These are phyloP conservation scores for Pseudolaguvia tuberculata DNA, from an alignment of 2,113 vertebrate species.

Conservation along the genomic window DNA sequence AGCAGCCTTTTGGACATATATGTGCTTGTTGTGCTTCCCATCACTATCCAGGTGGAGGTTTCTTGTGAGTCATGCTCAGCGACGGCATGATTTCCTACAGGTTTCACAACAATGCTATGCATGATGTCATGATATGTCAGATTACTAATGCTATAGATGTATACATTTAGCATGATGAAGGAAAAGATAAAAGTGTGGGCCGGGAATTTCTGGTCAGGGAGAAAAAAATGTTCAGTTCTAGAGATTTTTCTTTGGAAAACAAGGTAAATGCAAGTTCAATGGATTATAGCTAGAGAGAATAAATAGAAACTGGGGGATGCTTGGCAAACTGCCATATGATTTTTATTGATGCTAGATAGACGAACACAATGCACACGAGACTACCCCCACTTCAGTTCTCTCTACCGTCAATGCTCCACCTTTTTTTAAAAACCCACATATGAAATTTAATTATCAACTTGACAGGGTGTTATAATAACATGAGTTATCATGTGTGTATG, in stretches of 20 bases:
- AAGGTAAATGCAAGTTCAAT: conserved; percentile 14
- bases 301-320: conserved; percentile 31
- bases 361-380: conserved; percentile 12
- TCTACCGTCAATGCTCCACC: neutral
- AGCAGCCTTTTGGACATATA: no score
- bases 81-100: conserved; percentile 18
- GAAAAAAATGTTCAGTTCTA: conserved; percentile 21
- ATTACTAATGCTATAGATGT: neutral
- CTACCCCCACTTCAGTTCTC: conserved; percentile 3
- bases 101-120: conserved; percentile 17
- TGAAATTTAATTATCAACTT: conserved; percentile 32
- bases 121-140: neutral
- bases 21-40: conserved; percentile 10
- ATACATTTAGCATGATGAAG: conserved; percentile 17
- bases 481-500: neutral
- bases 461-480: conserved; percentile 9
- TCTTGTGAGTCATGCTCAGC: conserved; percentile 17
- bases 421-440: conserved; percentile 20
- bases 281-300: conserved; percentile 32
- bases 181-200: neutral
- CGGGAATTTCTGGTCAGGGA: neutral
- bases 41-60: conserved; percentile 17
- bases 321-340: conserved; percentile 34
- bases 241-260: conserved; percentile 16
- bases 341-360: conserved; percentile 41